Conservation (phyloP, 2,888 invertebrate genomes). For the Melinaea menophilus region DNA sequence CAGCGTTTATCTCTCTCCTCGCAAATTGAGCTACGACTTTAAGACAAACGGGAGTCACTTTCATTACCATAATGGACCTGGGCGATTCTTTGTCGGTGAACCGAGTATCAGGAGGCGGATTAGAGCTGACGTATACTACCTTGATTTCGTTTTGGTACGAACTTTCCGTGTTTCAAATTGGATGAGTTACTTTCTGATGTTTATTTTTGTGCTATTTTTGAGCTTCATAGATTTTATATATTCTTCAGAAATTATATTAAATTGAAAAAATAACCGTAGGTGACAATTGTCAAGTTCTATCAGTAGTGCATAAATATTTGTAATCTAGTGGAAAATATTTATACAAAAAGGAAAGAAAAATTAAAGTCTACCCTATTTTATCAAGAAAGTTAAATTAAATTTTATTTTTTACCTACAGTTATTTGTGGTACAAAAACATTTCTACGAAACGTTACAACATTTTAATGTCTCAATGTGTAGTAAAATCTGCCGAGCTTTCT, state of each 20-base stretch:
- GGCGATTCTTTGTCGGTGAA: slow-evolving; percentile 73
- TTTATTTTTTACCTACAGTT: slow-evolving; percentile 14
- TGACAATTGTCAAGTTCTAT: too few relatives aligned
- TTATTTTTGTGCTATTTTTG: too few relatives aligned
- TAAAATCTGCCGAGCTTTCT: slow-evolving; percentile 1
- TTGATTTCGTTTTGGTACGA: slow-evolving; percentile 22
- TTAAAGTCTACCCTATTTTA: slow-evolving; percentile 13
- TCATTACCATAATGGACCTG: slow-evolving; percentile 76
- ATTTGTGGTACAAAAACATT: slow-evolving; percentile 10
- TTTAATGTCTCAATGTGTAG: slow-evolving; percentile 6
- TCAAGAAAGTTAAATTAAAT: slow-evolving; percentile 22
- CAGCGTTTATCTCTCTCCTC: slow-evolving; percentile 78
- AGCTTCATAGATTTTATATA: too few relatives aligned
- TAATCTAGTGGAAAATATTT: too few relatives aligned
- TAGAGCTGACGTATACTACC: slow-evolving; percentile 48
- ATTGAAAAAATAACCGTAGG: too few relatives aligned
- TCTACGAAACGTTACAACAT: slow-evolving; percentile 6
- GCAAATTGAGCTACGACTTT: slow-evolving; percentile 79
- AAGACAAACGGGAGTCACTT: slow-evolving; percentile 78
- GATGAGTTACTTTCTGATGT: neutral
- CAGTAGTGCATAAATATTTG: too few relatives aligned
- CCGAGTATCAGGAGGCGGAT: slow-evolving; percentile 51
- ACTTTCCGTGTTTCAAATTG: slow-evolving; percentile 11
- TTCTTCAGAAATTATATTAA: too few relatives aligned
- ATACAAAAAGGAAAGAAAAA: neutral